phyloP scores from a whole-genome alignment of 2,888 invertebrate species.

The Bedellia somnulentella region DNA sequence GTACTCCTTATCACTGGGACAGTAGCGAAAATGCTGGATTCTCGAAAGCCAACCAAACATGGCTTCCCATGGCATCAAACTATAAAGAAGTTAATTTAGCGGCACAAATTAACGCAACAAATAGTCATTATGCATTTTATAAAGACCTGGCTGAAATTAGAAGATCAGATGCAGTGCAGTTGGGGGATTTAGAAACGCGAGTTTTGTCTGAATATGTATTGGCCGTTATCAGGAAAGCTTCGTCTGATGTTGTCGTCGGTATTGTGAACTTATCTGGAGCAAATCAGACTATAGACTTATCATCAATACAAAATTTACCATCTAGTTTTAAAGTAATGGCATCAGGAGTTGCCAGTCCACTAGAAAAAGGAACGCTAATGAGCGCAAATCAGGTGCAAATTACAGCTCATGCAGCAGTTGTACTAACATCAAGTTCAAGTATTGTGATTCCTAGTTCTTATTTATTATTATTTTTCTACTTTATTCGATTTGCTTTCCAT shows the following conservation, averaged over 20 bases:
- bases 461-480: too few relatives aligned
- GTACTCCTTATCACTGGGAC: slow-evolving; percentile 70
- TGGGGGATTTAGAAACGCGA: slow-evolving; percentile 29
- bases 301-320: slow-evolving; percentile 20
- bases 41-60: slow-evolving; percentile 33
- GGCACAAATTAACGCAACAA: slow-evolving; percentile 26
- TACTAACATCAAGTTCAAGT: too few relatives aligned
- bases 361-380: slow-evolving; percentile 26
- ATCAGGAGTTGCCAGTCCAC: slow-evolving; percentile 26
- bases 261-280: slow-evolving; percentile 39
- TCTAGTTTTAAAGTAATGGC: slow-evolving; percentile 22
- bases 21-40: slow-evolving; percentile 50
- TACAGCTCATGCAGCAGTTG: too few relatives aligned
- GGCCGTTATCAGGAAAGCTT: slow-evolving; percentile 35
- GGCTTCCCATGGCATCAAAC: slow-evolving; percentile 65
- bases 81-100: slow-evolving; percentile 63
- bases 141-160: slow-evolving; percentile 50
- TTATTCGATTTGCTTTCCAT: too few relatives aligned
- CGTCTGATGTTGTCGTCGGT: slow-evolving; percentile 29
- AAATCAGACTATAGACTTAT: slow-evolving; percentile 28
- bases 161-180: slow-evolving; percentile 23
- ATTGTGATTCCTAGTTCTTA: too few relatives aligned
- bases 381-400: too few relatives aligned
- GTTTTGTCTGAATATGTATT: slow-evolving; percentile 27
- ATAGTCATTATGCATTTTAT: slow-evolving; percentile 64